Conservation (phyloP, 2,888 invertebrate species). For the Megalurothrips usitatus region DNA sequence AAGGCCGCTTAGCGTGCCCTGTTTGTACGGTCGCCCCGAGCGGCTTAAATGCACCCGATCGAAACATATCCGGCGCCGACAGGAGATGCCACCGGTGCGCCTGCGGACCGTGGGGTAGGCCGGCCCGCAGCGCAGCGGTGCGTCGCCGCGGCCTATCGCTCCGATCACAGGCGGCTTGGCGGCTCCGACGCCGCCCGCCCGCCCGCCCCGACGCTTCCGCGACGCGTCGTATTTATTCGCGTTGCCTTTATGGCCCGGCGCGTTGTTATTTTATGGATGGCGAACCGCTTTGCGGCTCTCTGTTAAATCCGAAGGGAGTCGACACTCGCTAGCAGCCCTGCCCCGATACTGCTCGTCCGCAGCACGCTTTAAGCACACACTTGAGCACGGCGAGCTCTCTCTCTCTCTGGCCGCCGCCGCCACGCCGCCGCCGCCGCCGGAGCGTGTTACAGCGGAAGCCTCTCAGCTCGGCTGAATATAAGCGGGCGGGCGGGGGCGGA, state of each 20-base stretch:
- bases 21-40: too few species aligned
- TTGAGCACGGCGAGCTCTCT: neutral
- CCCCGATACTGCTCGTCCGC: neutral
- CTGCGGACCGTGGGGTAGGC: neutral
- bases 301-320: slow-evolving; percentile 15
- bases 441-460: neutral
- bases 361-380: slow-evolving; percentile 14
- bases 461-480: slow-evolving; percentile 7
- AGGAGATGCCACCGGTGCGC: neutral
- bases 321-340: neutral
- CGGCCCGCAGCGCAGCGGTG: neutral
- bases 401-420: neutral
- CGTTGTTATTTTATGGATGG: slow-evolving; percentile 19
- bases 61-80: too few species aligned
- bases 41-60: too few species aligned
- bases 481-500: neutral
- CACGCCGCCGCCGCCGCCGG: neutral
- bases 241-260: neutral
- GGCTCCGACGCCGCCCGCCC: neutral
- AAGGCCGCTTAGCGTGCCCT: too few species aligned
- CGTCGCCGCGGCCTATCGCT: neutral
- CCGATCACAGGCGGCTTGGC: neutral
- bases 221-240: slow-evolving; percentile 14
- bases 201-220: neutral
- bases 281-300: neutral